phyloP scores from a whole-genome alignment of 1,140 invertebrate species.

The Calliopsis andreniformis region DNA sequence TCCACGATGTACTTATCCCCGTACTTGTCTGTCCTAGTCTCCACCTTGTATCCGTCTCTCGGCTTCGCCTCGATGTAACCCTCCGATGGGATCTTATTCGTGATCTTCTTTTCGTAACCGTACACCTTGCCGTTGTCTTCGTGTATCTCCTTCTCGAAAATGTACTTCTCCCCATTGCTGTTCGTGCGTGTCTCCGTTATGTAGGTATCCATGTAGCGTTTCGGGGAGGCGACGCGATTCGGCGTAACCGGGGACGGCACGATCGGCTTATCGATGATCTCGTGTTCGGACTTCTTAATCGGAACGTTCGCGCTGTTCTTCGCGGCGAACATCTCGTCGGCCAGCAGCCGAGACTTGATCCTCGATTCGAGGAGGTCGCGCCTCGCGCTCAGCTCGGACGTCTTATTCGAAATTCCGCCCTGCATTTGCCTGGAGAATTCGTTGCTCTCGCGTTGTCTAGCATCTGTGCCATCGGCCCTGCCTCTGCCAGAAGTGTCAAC shows the following conservation, averaged over 20 bases:
- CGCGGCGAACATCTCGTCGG: constrained; percentile 76
- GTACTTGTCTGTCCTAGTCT: constrained; percentile 81
- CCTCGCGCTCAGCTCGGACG: constrained; percentile 86
- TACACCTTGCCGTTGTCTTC: constrained; percentile 78
- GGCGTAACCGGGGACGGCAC: constrained; percentile 78
- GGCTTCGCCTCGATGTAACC: constrained; percentile 66
- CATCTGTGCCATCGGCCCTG: constrained; percentile 86
- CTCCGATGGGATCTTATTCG: constrained; percentile 74
- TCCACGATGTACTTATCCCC: constrained; percentile 83
- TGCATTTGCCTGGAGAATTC: constrained; percentile 59
- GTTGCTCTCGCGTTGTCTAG: constrained; percentile 81
- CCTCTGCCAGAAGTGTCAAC: constrained; percentile 83
- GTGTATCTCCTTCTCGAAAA: constrained; percentile 78
- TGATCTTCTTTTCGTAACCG: constrained; percentile 78
- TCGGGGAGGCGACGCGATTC: constrained; percentile 72
- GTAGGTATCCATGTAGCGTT: constrained; percentile 78
- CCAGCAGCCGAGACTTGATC: constrained; percentile 83
- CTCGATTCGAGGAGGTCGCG: constrained; percentile 88
- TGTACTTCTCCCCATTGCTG: constrained; percentile 78
- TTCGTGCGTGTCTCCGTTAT: constrained; percentile 78
- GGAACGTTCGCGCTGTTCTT: constrained; percentile 68
- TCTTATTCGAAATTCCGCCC: constrained; percentile 71
- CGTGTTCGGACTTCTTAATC: constrained; percentile 75
- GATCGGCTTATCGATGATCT: constrained; percentile 79
- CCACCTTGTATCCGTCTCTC: constrained; percentile 81